Evolutionary conservation across 2,797 vertebrate genomes (phyloP), one percentile per base, ranked within the genome.

Genomic region (Pagetopsis macropterus): DNA sequence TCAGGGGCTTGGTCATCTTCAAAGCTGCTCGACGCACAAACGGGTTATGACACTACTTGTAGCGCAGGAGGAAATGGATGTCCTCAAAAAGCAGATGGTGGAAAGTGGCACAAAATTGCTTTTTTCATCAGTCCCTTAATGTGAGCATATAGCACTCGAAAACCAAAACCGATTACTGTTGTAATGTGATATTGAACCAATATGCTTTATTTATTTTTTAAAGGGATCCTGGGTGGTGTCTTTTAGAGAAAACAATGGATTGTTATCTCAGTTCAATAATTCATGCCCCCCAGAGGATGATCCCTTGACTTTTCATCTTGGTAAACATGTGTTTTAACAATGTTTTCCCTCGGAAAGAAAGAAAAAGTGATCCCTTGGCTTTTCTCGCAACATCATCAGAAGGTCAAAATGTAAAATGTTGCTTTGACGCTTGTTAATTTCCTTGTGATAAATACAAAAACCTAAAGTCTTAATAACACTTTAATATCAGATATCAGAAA

Each of bases 31-130:
- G 66, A 65, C 15, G 11, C 3, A 1, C 49, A 49, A 70, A 76
- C 48, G 51, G 79, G 77, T 86, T 76, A 76, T 65, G 76, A 81
- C 84, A 82, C 78, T 21, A 56, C 56, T 12, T 79, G 76, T 45
- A 58, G 65, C 21, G 31, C 50, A 2, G 4, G 56, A 57, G 50
- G 21, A 85, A 73, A 81, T 83, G 63, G 67, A 72, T 73, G 77
- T 79, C 48, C 75, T 50, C 12, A 15, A 61, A 63, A 56, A 23
- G 15, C 59, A 61, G 52, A 55, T 10, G 11, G 1, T 55, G 48
- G 19, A 62, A 79, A 78, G 52, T 52, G 55, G 68, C 71, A 50
- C 31, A 0, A 70, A 80, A 87, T 73, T 9, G 23, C 62, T 61
- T 80, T 69, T 81, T 61, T 13, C 70, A 70, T 79, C 62, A 78